Evolutionary conservation across 2,888 invertebrate species (phyloP), one percentile per base, ranked within the genome.

Genomic region (Dicyrtomina minuta): DNA sequence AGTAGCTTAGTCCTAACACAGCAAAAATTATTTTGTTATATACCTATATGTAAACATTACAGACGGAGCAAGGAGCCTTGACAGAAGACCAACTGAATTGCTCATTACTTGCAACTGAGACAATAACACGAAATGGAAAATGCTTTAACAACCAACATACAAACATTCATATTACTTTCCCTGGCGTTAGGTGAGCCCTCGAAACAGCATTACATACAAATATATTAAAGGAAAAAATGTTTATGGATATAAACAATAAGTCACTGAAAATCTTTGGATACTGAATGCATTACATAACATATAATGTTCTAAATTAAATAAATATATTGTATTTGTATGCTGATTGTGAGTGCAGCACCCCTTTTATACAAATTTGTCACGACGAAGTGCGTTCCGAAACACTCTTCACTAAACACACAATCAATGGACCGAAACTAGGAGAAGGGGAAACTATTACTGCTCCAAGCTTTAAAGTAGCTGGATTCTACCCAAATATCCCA

Each of bases 351-450:
- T 24, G 39, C 27, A 65, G 64, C 33, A 13, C 5, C 10, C 17
- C 53, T n/a, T 65, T 53, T 24, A 69, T 74, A 8, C 59, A 61
- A 12, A 69, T 74, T 1, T 79, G 79, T 49, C 77, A 77, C 66
- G 70, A 77, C 62, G 72, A 76, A 59, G 17, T 1, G 0, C 61
- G 55, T 0, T 74, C 71, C 13, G 71, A 71, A 15, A 77, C 77
- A 1, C 41, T 72, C 1, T 78, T 67, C 41, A 44, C 74, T 1
- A 41, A 66, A 1, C 61, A 71, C 53, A 41, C 24, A 5, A 72
- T 78, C 24, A 53, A 69, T 56, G 77, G 78, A 20, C 68, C 66
- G 2, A 22, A 68, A 24, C 51, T 77, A 3, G 62, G 71, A 0
- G 49, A 70, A n/a, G 33, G 62, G 13, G 70, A 70, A 20, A 39